Evolutionary conservation across 2,888 invertebrate species (phyloP).

Genomic region (Keiferia lycopersicella): DNA sequence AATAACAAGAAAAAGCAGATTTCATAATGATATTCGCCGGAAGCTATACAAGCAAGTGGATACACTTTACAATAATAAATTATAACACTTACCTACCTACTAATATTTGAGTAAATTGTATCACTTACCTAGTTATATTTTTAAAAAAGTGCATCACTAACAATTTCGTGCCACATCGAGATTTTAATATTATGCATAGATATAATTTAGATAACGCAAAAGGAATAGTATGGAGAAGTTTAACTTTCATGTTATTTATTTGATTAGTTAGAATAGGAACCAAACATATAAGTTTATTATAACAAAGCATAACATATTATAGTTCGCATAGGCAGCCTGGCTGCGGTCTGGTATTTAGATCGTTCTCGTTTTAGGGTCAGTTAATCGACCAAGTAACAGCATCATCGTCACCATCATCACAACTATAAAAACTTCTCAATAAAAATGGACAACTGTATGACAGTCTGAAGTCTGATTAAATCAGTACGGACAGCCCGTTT

Average conservation of each 20-base stretch:
- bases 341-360: slow-evolving; percentile 21
- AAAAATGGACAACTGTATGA: neutral
- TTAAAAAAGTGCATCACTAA: slow-evolving; percentile 48
- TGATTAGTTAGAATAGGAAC: too few relatives aligned
- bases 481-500: neutral
- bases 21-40: too few relatives aligned
- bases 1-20: too few relatives aligned
- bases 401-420: neutral
- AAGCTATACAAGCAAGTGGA: neutral
- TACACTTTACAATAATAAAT: neutral
- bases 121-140: slow-evolving; percentile 27
- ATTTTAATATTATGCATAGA: slow-evolving; percentile 17
- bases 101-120: slow-evolving; percentile 27
- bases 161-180: slow-evolving; percentile 43
- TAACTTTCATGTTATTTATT: too few relatives aligned
- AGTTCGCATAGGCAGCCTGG: neutral
- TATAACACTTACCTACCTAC: slow-evolving; percentile 18
- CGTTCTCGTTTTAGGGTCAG: slow-evolving; percentile 2
- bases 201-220: slow-evolving; percentile 2
- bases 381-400: neutral
- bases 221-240: neutral
- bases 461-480: neutral
- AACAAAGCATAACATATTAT: neutral
- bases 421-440: neutral
- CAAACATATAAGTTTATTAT: neutral